phyloP scores from a whole-genome alignment of 1,140 invertebrate genomes.

The Drosophila melanica region DNA sequence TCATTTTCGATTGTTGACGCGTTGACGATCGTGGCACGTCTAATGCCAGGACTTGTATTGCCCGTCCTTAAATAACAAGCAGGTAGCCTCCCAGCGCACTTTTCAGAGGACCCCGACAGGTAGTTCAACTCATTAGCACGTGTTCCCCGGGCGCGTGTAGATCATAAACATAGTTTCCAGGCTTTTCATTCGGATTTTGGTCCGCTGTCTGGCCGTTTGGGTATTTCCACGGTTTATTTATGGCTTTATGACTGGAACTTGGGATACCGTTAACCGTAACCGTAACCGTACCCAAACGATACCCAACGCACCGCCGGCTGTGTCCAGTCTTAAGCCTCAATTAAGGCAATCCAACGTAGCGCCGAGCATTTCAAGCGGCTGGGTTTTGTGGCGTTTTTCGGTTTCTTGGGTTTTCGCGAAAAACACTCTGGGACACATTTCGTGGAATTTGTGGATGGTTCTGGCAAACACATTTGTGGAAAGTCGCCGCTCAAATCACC shows the following conservation, averaged over 20 bases:
- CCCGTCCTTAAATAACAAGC: conserved; percentile 43
- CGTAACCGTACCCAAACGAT: conserved; percentile 4
- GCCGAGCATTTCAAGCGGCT: conserved; percentile 51
- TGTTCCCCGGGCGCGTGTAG: conserved; percentile 36
- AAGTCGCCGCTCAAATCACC: background rate
- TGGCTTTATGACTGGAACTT: conserved; percentile 66
- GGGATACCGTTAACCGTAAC: background rate
- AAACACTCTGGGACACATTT: conserved; percentile 27
- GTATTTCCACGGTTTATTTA: conserved; percentile 61
- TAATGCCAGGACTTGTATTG: conserved; percentile 2
- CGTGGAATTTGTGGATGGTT: conserved; percentile 21
- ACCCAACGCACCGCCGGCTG: background rate
- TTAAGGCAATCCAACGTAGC: conserved; percentile 61
- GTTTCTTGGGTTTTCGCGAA: conserved; percentile 29
- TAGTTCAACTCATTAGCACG: conserved; percentile 52
- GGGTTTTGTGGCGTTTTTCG: conserved; percentile 21
- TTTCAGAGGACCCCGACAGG: conserved; percentile 31
- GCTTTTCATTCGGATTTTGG: conserved; percentile 45
- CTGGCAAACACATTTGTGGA: conserved; percentile 9
- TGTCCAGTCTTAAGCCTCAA: conserved; percentile 57
- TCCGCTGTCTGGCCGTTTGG: conserved; percentile 14
- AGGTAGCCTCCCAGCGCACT: conserved; percentile 1
- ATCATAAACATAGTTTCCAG: conserved; percentile 47
- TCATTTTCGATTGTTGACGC: conserved; percentile 29
- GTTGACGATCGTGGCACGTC: conserved; percentile 4